phyloP scores from a whole-genome alignment of 2,888 invertebrate species.

The Uloborus plumipes region DNA sequence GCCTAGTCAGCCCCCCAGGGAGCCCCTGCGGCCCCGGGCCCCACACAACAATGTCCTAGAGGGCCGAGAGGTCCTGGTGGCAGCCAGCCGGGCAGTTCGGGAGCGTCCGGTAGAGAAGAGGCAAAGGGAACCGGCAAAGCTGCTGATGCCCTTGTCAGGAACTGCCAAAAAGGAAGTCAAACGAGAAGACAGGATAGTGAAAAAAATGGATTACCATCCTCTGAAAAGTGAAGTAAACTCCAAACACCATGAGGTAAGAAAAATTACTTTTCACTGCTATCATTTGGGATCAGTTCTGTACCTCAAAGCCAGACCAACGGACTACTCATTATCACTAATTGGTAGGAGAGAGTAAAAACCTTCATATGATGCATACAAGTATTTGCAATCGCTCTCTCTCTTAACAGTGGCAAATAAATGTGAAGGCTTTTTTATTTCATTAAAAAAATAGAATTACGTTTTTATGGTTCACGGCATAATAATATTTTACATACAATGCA shows the following conservation, averaged over 20 bases:
- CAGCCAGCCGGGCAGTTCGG: slow-evolving; percentile 36
- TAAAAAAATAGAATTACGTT: too few relatives aligned
- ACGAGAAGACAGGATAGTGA: background rate
- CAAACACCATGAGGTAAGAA: background rate
- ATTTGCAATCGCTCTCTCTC: too few relatives aligned
- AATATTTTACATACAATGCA: too few relatives aligned
- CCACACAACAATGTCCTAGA: slow-evolving; percentile 1
- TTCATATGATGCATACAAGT: too few relatives aligned
- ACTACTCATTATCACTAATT: too few relatives aligned
- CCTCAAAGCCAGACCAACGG: too few relatives aligned
- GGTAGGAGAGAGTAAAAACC: too few relatives aligned
- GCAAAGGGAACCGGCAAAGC: slow-evolving; percentile 60
- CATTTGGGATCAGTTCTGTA: too few relatives aligned
- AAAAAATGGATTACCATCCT: background rate
- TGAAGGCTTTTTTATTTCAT: too few relatives aligned
- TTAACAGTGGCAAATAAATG: too few relatives aligned
- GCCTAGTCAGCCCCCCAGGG: slow-evolving; percentile 41
- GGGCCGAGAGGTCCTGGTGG: slow-evolving; percentile 51
- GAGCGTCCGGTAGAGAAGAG: slow-evolving; percentile 52
- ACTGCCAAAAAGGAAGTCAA: slow-evolving; percentile 1
- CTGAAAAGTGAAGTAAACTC: background rate
- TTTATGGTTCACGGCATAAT: too few relatives aligned
- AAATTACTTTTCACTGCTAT: too few relatives aligned
- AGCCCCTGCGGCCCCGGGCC: slow-evolving; percentile 23
- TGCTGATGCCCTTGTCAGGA: slow-evolving; percentile 32